Evolutionary conservation across 2,113 vertebrate genomes (phyloP), one percentile per base, ranked within the genome.

Genomic region (mouse (Mus musculus)): DNA sequence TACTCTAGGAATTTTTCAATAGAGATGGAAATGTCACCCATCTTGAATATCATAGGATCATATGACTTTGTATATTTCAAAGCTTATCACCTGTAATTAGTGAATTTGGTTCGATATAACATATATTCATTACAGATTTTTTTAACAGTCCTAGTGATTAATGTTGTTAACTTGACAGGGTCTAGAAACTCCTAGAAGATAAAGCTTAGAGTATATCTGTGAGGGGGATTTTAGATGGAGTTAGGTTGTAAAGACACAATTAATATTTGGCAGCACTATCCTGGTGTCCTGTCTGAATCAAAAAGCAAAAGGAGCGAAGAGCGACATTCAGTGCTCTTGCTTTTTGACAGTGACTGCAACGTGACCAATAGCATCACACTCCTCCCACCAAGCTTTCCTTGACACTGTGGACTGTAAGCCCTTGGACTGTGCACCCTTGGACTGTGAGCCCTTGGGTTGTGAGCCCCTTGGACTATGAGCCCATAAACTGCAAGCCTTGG

Each of bases 81-180:
- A 94, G 76, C 12, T 65, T 78, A 81, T 26, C 69, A n/a, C 54
- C 20, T 81, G n/a, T 94, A 76, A 17, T 78, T 30, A 36, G 36
- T 71, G 69, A 93, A n/a, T 80, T 93, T 93, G 46, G 67, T 61
- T 88, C 84, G 49, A 13, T 36, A 33, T 46, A 87, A 89, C 54
- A 8, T 10, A 61, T 30, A 82, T 49, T 59, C 9, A 5, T 80
- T 92, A 67, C 30, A 94, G 76, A 77, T 28, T 24, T 8, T 26
- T 65, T 65, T 24, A 12, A 65, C 63, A 28, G 63, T 33, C 14
- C 6, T 85, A 8, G 28, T 33, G 7, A 13, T 19, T 46, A 85
- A 63, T 85, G 26, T 46, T 63, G 24, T 46, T 65, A 65, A 42
- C 39, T 65, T 46, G 39, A 46, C 7, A 30, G 4, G 26, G 36